Percentiles rank a stretch among this genome's conserved stretches.
Conservation (phyloP, 1,140 invertebrate genomes). For the Drosophila kikkawai region DNA sequence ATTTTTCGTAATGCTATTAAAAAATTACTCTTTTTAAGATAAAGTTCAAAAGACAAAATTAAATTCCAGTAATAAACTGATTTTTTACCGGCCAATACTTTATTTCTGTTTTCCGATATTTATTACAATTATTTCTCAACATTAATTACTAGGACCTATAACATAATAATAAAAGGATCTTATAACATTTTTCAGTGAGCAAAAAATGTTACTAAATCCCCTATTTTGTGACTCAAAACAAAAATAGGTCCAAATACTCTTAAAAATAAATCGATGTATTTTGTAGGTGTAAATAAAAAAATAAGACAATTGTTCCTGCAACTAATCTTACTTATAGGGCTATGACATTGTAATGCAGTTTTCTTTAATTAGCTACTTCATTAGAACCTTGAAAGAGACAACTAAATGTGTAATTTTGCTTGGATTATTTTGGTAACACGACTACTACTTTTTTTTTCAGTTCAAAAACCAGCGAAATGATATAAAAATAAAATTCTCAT, state of each 20-base stretch:
- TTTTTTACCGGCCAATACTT: constrained; percentile 2
- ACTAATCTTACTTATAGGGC: neutral
- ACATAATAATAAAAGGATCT: constrained; percentile 4
- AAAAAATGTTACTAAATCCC: constrained; percentile 69
- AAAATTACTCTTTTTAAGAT: too few species aligned
- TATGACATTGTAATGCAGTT: too few species aligned
- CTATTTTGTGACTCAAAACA: neutral
- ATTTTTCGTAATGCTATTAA: too few species aligned
- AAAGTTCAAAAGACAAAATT: too few species aligned
- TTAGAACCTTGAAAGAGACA: too few species aligned
- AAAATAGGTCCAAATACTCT: neutral
- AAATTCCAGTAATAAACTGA: neutral
- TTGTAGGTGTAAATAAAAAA: neutral
- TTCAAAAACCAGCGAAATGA: too few species aligned
- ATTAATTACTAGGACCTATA: neutral
- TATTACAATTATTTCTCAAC: neutral
- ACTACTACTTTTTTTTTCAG: too few species aligned
- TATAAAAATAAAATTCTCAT: too few species aligned
- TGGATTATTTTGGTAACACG: too few species aligned
- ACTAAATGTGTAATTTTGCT: too few species aligned
- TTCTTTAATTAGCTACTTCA: too few species aligned
- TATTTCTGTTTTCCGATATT: constrained; percentile 1
- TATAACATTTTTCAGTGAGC: constrained; percentile 73
- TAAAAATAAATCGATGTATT: neutral
- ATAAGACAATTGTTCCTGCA: neutral